These are phyloP conservation scores for Sericinus montela DNA, from an alignment of 2,888 invertebrate species.

Conservation along the genomic window DNA sequence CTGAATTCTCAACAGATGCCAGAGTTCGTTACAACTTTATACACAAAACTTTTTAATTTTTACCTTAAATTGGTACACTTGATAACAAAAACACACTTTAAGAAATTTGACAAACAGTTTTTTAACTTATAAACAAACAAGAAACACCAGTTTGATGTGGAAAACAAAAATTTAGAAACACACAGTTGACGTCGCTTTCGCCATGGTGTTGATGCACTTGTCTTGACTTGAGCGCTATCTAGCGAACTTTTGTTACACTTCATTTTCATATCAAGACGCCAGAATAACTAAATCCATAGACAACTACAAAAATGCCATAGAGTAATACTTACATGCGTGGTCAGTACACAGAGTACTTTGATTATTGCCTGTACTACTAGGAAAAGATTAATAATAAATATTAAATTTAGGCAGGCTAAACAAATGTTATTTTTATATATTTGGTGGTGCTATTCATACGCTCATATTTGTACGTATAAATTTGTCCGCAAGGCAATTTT, in stretches of 20 bases:
- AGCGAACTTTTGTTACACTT: constrained; percentile 33
- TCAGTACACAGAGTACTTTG: no score
- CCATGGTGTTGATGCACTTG: constrained; percentile 66
- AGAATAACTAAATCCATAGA: no score
- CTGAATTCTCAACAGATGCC: constrained; percentile 72
- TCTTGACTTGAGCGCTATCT: constrained; percentile 55
- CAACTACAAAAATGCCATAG: no score
- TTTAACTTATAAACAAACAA: constrained; percentile 61
- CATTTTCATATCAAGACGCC: constrained; percentile 20
- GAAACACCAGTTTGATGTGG: constrained; percentile 63
- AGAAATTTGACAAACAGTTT: constrained; percentile 50
- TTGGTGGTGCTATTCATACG: no score
- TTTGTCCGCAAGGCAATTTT: no score
- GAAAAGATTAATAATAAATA: no score
- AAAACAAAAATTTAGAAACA: constrained; percentile 72
- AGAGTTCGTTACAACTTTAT: constrained; percentile 75
- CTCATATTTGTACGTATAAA: no score
- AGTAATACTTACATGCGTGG: no score
- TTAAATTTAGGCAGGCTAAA: no score
- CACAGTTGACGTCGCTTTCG: constrained; percentile 69
- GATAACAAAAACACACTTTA: constrained; percentile 46
- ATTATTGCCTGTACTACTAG: no score
- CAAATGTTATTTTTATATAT: no score
- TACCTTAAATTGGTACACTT: constrained; percentile 46
- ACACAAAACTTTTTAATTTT: constrained; percentile 67